Evolutionary conservation across 2,888 invertebrate genomes (phyloP).

Genomic region (Leuctra nigra): DNA sequence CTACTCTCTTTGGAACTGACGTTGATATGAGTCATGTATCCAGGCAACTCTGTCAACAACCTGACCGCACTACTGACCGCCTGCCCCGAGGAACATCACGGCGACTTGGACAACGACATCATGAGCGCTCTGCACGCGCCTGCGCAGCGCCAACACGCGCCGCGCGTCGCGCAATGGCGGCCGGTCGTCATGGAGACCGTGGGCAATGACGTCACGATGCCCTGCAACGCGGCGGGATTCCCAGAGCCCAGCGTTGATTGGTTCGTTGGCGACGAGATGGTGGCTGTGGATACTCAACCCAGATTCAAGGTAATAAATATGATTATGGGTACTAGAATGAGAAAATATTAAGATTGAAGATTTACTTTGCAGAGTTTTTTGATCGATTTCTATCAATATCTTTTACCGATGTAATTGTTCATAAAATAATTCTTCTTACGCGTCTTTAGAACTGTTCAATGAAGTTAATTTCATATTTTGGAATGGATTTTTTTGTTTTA

Average conservation of each 20-base stretch:
- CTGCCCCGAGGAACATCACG: slow-evolving; percentile 8
- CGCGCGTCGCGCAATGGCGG: slow-evolving; percentile 47
- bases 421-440: no score
- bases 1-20: no score
- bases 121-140: background rate
- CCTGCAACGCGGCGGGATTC: slow-evolving; percentile 59
- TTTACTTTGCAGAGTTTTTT: no score
- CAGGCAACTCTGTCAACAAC: slow-evolving; percentile 17
- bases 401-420: no score
- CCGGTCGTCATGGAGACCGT: slow-evolving; percentile 48
- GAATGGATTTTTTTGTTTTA: no score
- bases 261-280: slow-evolving; percentile 52
- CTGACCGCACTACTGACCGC: slow-evolving; percentile 18
- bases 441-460: no score
- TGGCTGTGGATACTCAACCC: slow-evolving; percentile 43
- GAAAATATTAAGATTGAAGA: no score
- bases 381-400: no score
- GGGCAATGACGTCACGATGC: slow-evolving; percentile 57
- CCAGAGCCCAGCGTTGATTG: slow-evolving; percentile 59
- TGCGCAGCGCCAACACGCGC: slow-evolving; percentile 2
- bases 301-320: slow-evolving; percentile 45
- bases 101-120: no score
- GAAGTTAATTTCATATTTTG: no score
- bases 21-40: background rate
- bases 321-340: no score